phyloP scores from a whole-genome alignment of 1,140 invertebrate species.

The Vanessa tameamea region DNA sequence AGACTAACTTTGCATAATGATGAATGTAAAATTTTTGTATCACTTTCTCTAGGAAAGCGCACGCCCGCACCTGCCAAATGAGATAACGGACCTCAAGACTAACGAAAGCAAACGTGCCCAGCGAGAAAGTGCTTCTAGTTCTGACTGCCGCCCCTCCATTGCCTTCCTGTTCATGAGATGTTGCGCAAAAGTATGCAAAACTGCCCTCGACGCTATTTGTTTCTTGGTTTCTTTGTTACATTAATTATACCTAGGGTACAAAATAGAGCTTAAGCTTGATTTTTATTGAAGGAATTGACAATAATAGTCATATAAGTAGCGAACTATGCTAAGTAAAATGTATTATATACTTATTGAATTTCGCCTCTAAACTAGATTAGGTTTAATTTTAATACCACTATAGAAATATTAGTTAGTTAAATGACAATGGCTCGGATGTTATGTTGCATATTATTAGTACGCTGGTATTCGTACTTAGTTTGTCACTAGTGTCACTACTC shows the following conservation, averaged over 20 bases:
- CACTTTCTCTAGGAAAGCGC: conserved; percentile 69
- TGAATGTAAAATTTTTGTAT: conserved; percentile 54
- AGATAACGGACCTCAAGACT: conserved; percentile 67
- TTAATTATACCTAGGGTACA: neutral
- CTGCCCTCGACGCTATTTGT: conserved; percentile 40
- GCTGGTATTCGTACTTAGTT: conserved; percentile 33
- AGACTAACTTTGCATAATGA: conserved; percentile 34
- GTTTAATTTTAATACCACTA: too few species aligned
- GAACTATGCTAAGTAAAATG: neutral
- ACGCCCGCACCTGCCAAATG: conserved; percentile 72
- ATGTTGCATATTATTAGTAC: conserved; percentile 37
- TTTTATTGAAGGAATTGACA: neutral
- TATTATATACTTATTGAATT: neutral
- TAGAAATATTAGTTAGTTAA: conserved; percentile 26
- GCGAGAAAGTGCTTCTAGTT: conserved; percentile 66
- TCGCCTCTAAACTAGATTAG: too few species aligned
- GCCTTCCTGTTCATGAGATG: conserved; percentile 59
- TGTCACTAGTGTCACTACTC: conserved; percentile 26
- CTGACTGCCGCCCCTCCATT: conserved; percentile 17
- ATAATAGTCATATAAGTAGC: neutral
- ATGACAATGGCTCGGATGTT: conserved; percentile 29
- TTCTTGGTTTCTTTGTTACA: conserved; percentile 21
- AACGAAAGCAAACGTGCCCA: conserved; percentile 74
- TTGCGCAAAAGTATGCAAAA: conserved; percentile 70
- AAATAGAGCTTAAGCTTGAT: neutral